Conservation (phyloP, 2,797 vertebrate genomes). For the Catostomus latipinnis region DNA sequence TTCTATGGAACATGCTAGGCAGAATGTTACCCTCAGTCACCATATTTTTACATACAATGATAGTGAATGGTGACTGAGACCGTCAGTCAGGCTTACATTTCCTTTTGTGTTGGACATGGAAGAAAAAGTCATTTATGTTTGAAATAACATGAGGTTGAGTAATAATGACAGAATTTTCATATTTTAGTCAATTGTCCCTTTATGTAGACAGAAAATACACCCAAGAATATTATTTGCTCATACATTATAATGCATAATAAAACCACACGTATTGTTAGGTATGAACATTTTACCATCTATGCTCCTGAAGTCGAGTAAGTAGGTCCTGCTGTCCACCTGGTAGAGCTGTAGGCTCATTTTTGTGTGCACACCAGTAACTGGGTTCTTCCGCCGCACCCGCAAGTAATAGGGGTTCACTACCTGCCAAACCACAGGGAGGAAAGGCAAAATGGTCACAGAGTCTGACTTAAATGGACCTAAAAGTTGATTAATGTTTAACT, state of each 20-base stretch:
- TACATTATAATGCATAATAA: background rate
- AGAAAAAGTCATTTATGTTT: too few species aligned
- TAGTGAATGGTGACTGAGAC: too few species aligned
- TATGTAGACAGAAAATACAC: background rate
- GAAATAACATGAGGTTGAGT: too few species aligned
- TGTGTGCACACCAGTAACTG: slow-evolving; percentile 90
- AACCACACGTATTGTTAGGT: background rate
- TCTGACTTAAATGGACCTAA: background rate
- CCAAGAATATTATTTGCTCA: background rate
- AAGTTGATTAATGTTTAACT: slow-evolving; percentile 16
- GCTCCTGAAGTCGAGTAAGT: slow-evolving; percentile 96
- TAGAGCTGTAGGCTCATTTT: slow-evolving; percentile 99
- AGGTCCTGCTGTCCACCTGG: slow-evolving; percentile 98
- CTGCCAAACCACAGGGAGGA: slow-evolving; percentile 67
- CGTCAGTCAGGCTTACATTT: too few species aligned
- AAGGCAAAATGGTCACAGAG: background rate
- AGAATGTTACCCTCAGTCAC: too few species aligned
- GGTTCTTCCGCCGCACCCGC: slow-evolving; percentile 95
- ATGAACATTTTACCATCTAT: slow-evolving; percentile 86
- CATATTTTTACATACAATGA: too few species aligned
- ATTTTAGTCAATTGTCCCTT: too few species aligned
- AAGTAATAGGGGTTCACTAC: slow-evolving; percentile 97
- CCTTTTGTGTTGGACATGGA: too few species aligned
- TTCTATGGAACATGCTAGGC: too few species aligned
- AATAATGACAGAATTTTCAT: too few species aligned